These are phyloP conservation scores for Bradysia coprophila DNA, from an alignment of 1,140 invertebrate genomes.

Conservation along the genomic window DNA sequence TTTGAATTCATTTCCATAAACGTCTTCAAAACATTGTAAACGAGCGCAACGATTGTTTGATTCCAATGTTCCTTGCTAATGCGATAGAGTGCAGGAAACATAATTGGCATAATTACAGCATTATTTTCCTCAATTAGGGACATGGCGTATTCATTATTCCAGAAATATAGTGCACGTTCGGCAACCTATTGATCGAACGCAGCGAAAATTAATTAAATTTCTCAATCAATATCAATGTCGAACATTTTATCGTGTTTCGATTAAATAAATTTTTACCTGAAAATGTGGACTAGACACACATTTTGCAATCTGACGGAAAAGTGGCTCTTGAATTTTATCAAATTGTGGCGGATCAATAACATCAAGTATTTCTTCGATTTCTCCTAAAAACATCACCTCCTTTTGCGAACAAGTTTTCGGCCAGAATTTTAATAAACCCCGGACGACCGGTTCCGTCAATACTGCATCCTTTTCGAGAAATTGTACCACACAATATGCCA, in stretches of 20 bases:
- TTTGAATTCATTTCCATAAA: constrained; percentile 99
- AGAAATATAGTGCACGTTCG: constrained; percentile 87
- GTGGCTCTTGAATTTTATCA: constrained; percentile 89
- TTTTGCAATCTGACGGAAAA: constrained; percentile 93
- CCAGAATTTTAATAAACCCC: constrained; percentile 95
- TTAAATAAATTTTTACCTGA: constrained; percentile 42
- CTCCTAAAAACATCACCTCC: constrained; percentile 97
- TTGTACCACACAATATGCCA: constrained; percentile 99
- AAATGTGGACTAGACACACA: constrained; percentile 99
- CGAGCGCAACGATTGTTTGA: constrained; percentile 96
- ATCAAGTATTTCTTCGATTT: constrained; percentile 95
- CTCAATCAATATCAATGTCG: neutral
- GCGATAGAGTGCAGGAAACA: constrained; percentile 93
- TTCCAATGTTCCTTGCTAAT: constrained; percentile 99
- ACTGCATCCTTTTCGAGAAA: constrained; percentile 98
- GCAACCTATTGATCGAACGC: constrained; percentile 61
- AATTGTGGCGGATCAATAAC: constrained; percentile 98
- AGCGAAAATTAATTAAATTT: constrained; percentile 3
- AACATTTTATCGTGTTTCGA: too few relatives aligned
- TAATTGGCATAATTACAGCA: constrained; percentile 78
- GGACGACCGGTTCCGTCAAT: constrained; percentile 89
- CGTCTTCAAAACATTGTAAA: constrained; percentile 98
- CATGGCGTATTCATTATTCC: constrained; percentile 97
- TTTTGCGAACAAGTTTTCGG: constrained; percentile 98
- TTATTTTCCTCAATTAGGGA: constrained; percentile 87